These are phyloP conservation scores for Petrocephalus microphthalmus DNA, from an alignment of 2,113 vertebrate species.

Conservation along the genomic window DNA sequence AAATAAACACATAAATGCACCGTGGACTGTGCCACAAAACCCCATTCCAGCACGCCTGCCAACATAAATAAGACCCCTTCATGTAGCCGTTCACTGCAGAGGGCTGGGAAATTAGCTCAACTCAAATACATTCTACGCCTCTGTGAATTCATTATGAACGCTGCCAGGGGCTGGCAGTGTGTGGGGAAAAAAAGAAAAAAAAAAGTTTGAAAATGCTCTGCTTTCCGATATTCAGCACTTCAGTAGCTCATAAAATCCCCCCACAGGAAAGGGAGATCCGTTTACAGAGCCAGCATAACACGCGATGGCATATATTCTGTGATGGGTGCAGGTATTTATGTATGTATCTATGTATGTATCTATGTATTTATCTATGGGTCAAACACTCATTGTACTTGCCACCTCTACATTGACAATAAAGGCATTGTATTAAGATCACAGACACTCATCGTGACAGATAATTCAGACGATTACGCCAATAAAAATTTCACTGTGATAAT, in stretches of 20 bases:
- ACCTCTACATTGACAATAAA: neutral
- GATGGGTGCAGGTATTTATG: neutral
- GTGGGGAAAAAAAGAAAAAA: neutral
- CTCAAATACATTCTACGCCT: neutral
- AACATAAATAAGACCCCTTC: conserved; percentile 6
- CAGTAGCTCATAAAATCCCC: neutral
- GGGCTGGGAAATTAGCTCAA: conserved; percentile 14
- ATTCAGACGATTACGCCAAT: neutral
- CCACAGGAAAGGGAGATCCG: neutral
- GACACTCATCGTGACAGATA: neutral
- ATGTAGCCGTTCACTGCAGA: neutral
- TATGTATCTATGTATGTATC: neutral
- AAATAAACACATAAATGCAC: neutral
- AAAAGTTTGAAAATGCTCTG: neutral
- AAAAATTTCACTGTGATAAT: neutral
- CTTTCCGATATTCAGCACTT: neutral
- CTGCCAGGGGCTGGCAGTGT: neutral
- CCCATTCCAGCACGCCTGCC: neutral
- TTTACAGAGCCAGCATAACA: neutral
- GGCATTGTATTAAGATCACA: neutral
- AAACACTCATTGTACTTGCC: neutral
- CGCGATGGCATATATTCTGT: neutral
- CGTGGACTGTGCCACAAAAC: neutral
- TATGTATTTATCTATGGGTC: no score
- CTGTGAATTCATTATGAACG: conserved; percentile 11